phyloP scores from a whole-genome alignment of 1,140 invertebrate genomes.

The Chrysoperla carnea region DNA sequence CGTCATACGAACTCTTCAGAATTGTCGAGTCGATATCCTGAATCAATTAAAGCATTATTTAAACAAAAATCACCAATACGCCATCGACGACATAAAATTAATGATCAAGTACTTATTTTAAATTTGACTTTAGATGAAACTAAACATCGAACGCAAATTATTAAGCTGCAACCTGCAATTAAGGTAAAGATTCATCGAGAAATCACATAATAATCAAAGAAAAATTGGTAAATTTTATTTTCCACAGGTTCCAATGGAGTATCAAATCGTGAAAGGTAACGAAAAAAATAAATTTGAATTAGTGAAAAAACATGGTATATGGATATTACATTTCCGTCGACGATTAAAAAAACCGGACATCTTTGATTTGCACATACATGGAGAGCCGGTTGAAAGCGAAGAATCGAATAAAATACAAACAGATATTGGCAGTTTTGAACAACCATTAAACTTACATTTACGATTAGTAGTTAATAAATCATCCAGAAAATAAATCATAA shows the following conservation, averaged over 20 bases:
- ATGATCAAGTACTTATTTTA: slow-evolving; percentile 27
- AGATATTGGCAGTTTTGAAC: slow-evolving; percentile 25
- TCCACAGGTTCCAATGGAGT: slow-evolving; percentile 35
- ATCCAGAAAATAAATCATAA: background rate
- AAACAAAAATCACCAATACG: slow-evolving; percentile 8
- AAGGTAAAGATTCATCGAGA: slow-evolving; percentile 24
- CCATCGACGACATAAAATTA: slow-evolving; percentile 23
- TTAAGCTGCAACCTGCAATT: slow-evolving; percentile 44
- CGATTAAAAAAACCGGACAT: slow-evolving; percentile 31
- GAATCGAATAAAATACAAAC: slow-evolving; percentile 12
- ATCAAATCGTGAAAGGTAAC: slow-evolving; percentile 44
- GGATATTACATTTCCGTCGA: slow-evolving; percentile 39
- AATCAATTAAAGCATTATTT: slow-evolving; percentile 10
- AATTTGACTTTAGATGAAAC: slow-evolving; percentile 38
- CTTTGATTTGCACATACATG: slow-evolving; percentile 38
- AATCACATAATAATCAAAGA: background rate
- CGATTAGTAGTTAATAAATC: slow-evolving; percentile 27
- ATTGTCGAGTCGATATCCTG: slow-evolving; percentile 4
- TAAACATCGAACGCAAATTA: slow-evolving; percentile 37
- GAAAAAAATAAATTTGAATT: slow-evolving; percentile 45
- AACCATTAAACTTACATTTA: slow-evolving; percentile 31
- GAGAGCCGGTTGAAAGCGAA: slow-evolving; percentile 19
- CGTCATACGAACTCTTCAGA: slow-evolving; percentile 15
- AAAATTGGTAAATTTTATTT: background rate
- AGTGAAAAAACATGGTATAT: slow-evolving; percentile 39